These are phyloP conservation scores for Myrmecobius fasciatus DNA, from an alignment of 2,113 vertebrate genomes.

Conservation along the genomic window DNA sequence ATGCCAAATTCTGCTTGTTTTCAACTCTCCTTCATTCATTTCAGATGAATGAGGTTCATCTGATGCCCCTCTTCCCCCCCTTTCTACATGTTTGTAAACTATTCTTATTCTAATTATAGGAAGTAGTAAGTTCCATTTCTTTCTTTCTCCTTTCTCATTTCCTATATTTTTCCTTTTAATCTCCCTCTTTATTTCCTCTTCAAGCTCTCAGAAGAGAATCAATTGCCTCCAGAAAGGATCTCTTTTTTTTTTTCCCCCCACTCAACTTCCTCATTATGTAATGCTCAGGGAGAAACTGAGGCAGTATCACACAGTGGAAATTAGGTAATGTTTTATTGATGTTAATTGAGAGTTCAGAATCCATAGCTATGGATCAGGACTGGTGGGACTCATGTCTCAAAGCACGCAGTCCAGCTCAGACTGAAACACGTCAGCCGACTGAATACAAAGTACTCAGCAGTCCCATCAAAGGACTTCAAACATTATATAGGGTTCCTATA, in stretches of 20 bases:
- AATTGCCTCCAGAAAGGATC: neutral
- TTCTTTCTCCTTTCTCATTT: neutral
- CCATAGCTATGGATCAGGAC: too few species aligned
- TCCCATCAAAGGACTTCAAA: too few species aligned
- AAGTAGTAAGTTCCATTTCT: neutral
- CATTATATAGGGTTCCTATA: too few species aligned
- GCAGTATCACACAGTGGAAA: too few species aligned
- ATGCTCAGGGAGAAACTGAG: too few species aligned
- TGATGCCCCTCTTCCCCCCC: neutral
- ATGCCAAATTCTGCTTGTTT: neutral
- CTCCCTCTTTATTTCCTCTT: neutral
- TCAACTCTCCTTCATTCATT: neutral
- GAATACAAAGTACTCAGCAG: too few species aligned
- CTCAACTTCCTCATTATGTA: neutral
- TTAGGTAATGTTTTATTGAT: too few species aligned
- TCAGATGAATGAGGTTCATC: neutral
- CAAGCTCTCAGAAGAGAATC: neutral
- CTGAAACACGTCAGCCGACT: too few species aligned
- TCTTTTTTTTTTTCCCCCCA: neutral
- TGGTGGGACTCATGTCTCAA: too few species aligned
- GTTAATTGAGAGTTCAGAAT: too few species aligned
- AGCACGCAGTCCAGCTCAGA: too few species aligned
- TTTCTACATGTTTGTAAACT: neutral
- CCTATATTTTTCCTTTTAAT: neutral
- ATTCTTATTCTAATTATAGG: neutral